phyloP scores from a whole-genome alignment of 1,140 invertebrate species.

The Bombus pascuorum region DNA sequence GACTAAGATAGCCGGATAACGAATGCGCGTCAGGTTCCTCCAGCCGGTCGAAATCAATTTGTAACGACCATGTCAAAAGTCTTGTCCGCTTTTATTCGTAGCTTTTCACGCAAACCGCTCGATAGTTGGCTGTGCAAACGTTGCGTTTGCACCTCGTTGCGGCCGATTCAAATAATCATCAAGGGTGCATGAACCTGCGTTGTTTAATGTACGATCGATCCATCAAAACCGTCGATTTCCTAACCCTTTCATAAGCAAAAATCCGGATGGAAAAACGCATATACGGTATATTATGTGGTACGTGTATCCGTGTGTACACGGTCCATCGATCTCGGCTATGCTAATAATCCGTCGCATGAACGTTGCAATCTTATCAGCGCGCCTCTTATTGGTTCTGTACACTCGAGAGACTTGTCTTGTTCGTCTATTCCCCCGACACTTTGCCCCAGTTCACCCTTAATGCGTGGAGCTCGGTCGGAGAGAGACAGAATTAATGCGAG shows the following conservation, averaged over 20 bases:
- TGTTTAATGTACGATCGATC: constrained; percentile 52
- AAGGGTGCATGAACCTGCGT: constrained; percentile 5
- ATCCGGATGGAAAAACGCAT: not conserved
- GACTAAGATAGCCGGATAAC: not conserved
- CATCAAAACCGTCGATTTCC: not conserved
- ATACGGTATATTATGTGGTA: not conserved
- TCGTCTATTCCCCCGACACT: constrained; percentile 16
- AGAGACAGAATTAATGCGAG: constrained; percentile 9
- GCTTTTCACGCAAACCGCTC: not conserved
- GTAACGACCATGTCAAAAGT: too few relatives aligned
- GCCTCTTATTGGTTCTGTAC: constrained; percentile 59
- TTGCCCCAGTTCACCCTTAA: constrained; percentile 21
- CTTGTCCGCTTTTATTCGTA: not conserved
- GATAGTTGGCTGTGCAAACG: too few relatives aligned
- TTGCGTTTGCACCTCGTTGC: not conserved
- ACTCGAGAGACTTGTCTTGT: constrained; percentile 13
- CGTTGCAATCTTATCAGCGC: constrained; percentile 66
- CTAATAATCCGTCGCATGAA: constrained; percentile 62
- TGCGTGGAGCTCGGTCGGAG: not conserved
- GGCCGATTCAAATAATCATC: constrained; percentile 23
- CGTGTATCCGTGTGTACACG: not conserved
- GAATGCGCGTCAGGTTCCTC: not conserved
- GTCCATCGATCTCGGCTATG: not conserved
- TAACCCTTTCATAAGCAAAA: not conserved
- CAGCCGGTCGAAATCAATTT: constrained; percentile 11